phyloP scores from a whole-genome alignment of 1,140 invertebrate genomes.

The Mercenaria mercenaria region DNA sequence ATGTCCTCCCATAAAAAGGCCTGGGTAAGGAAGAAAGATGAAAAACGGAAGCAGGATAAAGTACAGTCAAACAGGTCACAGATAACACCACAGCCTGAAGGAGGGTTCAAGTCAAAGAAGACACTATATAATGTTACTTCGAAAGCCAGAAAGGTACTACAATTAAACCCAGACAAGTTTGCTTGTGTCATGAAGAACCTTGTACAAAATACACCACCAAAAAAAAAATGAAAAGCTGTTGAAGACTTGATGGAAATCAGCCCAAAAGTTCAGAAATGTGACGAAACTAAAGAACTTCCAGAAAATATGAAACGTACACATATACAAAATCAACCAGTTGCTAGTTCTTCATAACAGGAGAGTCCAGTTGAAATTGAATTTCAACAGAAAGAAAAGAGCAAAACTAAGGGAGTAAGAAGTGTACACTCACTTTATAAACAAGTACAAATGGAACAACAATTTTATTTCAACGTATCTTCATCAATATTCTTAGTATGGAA shows the following conservation, averaged over 20 bases:
- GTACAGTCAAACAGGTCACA: slow-evolving; percentile 2
- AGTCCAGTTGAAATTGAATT: neutral
- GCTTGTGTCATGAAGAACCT: slow-evolving; percentile 12
- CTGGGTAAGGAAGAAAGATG: slow-evolving; percentile 11
- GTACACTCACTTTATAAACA: neutral
- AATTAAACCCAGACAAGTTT: slow-evolving; percentile 1
- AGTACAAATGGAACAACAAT: too few relatives aligned
- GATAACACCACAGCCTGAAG: slow-evolving; percentile 28
- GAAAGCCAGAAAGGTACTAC: slow-evolving; percentile 28
- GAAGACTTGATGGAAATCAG: slow-evolving; percentile 22
- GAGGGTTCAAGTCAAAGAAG: slow-evolving; percentile 18
- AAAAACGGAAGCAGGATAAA: neutral
- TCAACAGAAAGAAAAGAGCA: slow-evolving; percentile 20
- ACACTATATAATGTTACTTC: slow-evolving; percentile 22
- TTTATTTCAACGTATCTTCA: too few relatives aligned
- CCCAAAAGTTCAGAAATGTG: neutral
- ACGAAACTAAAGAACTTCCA: slow-evolving; percentile 20
- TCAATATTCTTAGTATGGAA: too few relatives aligned
- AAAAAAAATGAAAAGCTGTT: slow-evolving; percentile 13
- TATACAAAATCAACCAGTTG: slow-evolving; percentile 23
- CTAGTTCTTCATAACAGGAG: slow-evolving; percentile 24
- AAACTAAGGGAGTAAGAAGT: slow-evolving; percentile 14
- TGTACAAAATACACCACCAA: slow-evolving; percentile 26
- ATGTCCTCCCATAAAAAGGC: slow-evolving; percentile 15
- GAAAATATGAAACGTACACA: slow-evolving; percentile 4